phyloP scores from a whole-genome alignment of 1,140 invertebrate genomes.

The Conus ventricosus region DNA sequence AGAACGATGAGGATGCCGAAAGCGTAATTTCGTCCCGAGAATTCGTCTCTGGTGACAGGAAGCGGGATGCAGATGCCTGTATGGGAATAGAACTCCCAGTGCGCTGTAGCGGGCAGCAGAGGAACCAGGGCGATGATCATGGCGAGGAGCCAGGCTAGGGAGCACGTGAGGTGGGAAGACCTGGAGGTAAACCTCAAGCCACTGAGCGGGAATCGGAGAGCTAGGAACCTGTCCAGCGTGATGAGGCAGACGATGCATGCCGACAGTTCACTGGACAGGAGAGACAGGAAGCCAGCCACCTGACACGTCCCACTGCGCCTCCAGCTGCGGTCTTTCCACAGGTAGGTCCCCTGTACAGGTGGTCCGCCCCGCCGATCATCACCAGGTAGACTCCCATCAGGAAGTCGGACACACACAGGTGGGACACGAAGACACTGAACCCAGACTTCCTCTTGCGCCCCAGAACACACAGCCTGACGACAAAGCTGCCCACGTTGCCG shows the following conservation, averaged over 20 bases:
- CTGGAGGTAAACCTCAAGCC: background rate
- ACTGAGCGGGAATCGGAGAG: background rate
- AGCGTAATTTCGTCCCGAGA: too few species aligned
- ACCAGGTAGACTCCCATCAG: conserved; percentile 20
- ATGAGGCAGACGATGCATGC: conserved; percentile 6
- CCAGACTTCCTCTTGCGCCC: background rate
- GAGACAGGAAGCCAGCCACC: conserved; percentile 11
- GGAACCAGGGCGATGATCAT: background rate
- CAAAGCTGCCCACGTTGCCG: conserved; percentile 50
- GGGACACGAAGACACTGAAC: background rate
- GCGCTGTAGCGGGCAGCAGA: background rate
- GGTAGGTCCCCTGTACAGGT: background rate
- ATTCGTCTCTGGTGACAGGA: background rate
- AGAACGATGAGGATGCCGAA: too few species aligned
- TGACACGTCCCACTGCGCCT: conserved; percentile 1
- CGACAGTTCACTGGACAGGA: conserved; percentile 21
- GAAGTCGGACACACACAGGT: conserved; percentile 21
- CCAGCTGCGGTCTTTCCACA: background rate
- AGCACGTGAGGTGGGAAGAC: background rate
- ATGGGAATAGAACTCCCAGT: background rate
- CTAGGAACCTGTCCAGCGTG: conserved; percentile 13
- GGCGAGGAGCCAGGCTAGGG: background rate
- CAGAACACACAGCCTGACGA: conserved; percentile 5
- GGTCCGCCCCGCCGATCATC: conserved; percentile 6
- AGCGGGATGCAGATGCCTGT: conserved; percentile 14